A percentile compares a stretch with the other conserved stretches of the same genome.
phyloP scores from a whole-genome alignment of 2,888 invertebrate genomes.

The Zeuzera pyrina region DNA sequence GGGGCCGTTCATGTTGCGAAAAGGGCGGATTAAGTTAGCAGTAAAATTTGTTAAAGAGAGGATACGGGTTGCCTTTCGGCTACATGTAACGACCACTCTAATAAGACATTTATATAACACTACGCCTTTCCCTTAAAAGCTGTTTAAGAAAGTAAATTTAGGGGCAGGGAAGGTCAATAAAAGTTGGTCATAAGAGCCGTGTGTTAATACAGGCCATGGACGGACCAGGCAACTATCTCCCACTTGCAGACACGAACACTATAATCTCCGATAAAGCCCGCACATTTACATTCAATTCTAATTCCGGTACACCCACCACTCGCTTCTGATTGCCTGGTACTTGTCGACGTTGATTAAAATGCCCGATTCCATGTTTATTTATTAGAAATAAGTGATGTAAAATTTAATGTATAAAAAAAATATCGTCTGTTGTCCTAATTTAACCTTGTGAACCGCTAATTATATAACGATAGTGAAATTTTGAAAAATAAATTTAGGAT shows the following conservation, averaged over 20 bases:
- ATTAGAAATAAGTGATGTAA: no score
- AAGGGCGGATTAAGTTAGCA: slow-evolving; percentile 62
- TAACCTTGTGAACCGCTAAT: no score
- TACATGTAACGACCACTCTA: slow-evolving; percentile 26
- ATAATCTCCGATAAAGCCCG: slow-evolving; percentile 75
- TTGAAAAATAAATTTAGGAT: no score
- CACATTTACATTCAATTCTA: slow-evolving; percentile 75
- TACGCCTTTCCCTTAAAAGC: neutral
- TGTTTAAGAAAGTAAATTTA: neutral
- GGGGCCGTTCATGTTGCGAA: slow-evolving; percentile 37
- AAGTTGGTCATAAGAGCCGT: slow-evolving; percentile 30
- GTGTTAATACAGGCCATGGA: slow-evolving; percentile 46
- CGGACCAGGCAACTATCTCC: slow-evolving; percentile 64
- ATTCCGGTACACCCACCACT: slow-evolving; percentile 62
- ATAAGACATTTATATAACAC: slow-evolving; percentile 18
- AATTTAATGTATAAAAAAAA: no score
- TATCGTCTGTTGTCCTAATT: no score
- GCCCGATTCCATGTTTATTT: slow-evolving; percentile 14
- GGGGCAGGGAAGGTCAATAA: slow-evolving; percentile 20
- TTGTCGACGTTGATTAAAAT: slow-evolving; percentile 64
- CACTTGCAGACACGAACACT: slow-evolving; percentile 67
- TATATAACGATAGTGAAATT: no score
- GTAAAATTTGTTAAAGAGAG: slow-evolving; percentile 70
- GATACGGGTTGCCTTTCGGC: slow-evolving; percentile 57
- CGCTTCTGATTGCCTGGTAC: slow-evolving; percentile 61